These are phyloP conservation scores for Mystacides longicornis DNA, from an alignment of 2,888 invertebrate species.

Conservation along the genomic window DNA sequence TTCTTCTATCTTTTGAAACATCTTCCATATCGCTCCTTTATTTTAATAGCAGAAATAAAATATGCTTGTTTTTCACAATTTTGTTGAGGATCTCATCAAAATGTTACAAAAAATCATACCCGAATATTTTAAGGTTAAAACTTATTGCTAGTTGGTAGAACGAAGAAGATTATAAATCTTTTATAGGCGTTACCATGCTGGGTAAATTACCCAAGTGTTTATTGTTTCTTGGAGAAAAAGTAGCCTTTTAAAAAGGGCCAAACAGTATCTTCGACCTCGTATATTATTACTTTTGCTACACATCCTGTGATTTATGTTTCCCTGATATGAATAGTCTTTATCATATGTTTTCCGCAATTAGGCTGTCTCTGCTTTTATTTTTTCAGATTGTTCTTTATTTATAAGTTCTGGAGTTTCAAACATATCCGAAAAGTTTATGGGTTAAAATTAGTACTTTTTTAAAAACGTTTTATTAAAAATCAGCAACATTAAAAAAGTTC, in stretches of 20 bases:
- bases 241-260: not conserved
- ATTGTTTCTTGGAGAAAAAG: not conserved
- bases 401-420: too few species aligned
- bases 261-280: not conserved
- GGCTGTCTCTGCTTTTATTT: not conserved
- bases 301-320: not conserved
- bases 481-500: too few species aligned
- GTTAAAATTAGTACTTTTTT: too few species aligned
- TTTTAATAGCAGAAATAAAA: not conserved
- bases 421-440: too few species aligned
- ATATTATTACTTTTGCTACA: not conserved
- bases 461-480: too few species aligned
- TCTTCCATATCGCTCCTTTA: not conserved
- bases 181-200: not conserved
- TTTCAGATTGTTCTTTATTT: too few species aligned
- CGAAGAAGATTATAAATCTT: not conserved
- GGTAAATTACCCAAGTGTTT: not conserved
- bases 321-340: not conserved
- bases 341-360: not conserved
- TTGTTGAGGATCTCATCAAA: too few species aligned
- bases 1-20: too few species aligned
- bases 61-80: too few species aligned
- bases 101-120: not conserved
- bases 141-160: not conserved
- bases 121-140: not conserved